Evolutionary conservation across 2,113 vertebrate genomes (phyloP), one percentile per base, ranked within the genome.

Genomic region (Egretta garzetta): DNA sequence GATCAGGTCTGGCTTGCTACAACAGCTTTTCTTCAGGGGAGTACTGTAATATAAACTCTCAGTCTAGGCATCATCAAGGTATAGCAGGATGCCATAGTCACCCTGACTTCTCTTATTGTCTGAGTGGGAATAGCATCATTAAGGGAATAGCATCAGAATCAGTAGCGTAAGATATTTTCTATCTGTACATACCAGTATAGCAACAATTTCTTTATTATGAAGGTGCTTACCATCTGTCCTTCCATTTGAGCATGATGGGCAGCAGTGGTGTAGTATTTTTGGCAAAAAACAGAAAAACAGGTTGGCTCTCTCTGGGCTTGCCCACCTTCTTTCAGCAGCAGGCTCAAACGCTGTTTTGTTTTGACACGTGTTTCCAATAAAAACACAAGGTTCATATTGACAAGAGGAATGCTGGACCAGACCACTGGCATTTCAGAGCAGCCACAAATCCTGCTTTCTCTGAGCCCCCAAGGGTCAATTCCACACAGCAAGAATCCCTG

Each of bases 311-410:
- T 90, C 87, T 79, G 47, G 92, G 39, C 60, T 84, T 79, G 30
- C 82, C 80, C 83, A 95, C 95, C 94, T 95, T 95, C 91, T 81
- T 70, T 79, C 74, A 70, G 94, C 75, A 95, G 84, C 88, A 21
- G 68, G 72, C 91, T 93, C 80, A 37, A 81, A 79, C 0, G 1
- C 93, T 91, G 58, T 85, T 96, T 97, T 89, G 67, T 95, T 95
- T 96, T 92, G 91, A 97, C 97, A 98, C 86, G 60, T 98, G 98
- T 96, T 98, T 98, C 95, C 90, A 96, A 98, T 98, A 91, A 96
- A 97, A 96, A 93, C 91, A 97, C 94, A 90, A 94, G 80, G 83
- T 94, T 96, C 23, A 15, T 82, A 97, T 94, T 94, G 89, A 96
- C 93, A 94, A 98, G 97, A 92, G 97, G 97, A 98, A 97, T 97